A percentile compares a stretch with the other conserved stretches of the same genome.
Conservation (phyloP, 1,140 invertebrate genomes). For the Drosophila kohkoa region DNA sequence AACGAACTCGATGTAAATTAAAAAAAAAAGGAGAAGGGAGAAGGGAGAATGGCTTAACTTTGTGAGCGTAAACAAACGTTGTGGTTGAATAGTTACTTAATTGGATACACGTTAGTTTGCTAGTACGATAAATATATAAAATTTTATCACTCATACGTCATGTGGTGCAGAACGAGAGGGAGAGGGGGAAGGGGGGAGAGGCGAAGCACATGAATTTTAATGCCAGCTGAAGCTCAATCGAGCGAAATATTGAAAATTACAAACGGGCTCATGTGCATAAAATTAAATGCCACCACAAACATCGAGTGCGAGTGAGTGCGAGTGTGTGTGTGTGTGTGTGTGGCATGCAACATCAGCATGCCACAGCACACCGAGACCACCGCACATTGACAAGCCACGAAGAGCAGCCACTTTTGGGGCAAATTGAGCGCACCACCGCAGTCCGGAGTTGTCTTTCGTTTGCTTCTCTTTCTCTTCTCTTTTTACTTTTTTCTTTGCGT, state of each 20-base stretch:
- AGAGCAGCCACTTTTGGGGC: conserved; percentile 30
- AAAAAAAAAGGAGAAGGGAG: too few relatives aligned
- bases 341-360: conserved; percentile 9
- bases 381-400: conserved; percentile 8
- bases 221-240: conserved; percentile 46
- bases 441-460: conserved; percentile 20
- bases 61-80: neutral
- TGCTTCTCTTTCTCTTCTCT: too few relatives aligned
- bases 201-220: conserved; percentile 34
- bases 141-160: conserved; percentile 26
- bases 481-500: neutral
- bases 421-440: conserved; percentile 50
- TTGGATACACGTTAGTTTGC: neutral
- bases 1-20: too few relatives aligned
- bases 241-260: conserved; percentile 59
- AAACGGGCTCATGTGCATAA: conserved; percentile 47
- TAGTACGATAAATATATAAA: conserved; percentile 6
- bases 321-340: too few relatives aligned
- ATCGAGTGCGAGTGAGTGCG: too few relatives aligned
- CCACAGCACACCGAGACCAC: neutral
- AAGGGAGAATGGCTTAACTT: too few relatives aligned
- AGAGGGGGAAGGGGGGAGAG: neutral
- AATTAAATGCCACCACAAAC: conserved; percentile 49
- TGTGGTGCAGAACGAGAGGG: neutral
- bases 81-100: conserved; percentile 5